Conservation (phyloP, 2,888 invertebrate genomes). For the Autographa pulchrina region DNA sequence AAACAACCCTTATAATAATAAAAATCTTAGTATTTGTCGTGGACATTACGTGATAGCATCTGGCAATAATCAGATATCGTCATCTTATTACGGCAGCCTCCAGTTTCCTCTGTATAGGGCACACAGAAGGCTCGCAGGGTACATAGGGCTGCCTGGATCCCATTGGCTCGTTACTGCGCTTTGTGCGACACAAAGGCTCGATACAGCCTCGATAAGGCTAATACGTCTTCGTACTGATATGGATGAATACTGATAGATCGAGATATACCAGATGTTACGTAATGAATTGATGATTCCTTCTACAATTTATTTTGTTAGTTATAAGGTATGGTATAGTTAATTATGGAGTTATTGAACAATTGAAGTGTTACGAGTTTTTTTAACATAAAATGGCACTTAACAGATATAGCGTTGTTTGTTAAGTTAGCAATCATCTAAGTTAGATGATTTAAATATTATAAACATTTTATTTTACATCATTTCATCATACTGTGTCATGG, state of each 20-base stretch:
- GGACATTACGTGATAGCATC: constrained; percentile 26
- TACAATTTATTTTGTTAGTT: neutral
- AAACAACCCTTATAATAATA: neutral
- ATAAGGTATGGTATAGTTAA: too few species aligned
- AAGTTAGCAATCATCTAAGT: too few species aligned
- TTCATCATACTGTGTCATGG: too few species aligned
- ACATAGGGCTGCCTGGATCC: constrained; percentile 22
- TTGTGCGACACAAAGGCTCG: constrained; percentile 38
- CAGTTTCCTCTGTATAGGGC: constrained; percentile 27
- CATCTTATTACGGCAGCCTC: constrained; percentile 29
- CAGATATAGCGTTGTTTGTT: too few species aligned
- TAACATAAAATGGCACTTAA: too few species aligned
- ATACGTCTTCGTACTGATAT: constrained; percentile 34
- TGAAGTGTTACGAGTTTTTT: too few species aligned
- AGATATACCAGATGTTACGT: constrained; percentile 7
- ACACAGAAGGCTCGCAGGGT: neutral
- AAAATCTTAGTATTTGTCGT: neutral
- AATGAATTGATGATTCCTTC: neutral
- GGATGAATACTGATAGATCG: constrained; percentile 12
- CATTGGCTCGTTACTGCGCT: constrained; percentile 46
- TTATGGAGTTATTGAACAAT: too few species aligned
- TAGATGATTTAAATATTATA: too few species aligned
- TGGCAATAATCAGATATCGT: constrained; percentile 39
- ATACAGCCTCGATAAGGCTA: constrained; percentile 34
- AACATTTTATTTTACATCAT: too few species aligned